Percentiles rank a stretch among this genome's conserved stretches.
These are phyloP conservation scores for Liasis olivaceus DNA, from an alignment of 2,797 vertebrate species.

Conservation along the genomic window DNA sequence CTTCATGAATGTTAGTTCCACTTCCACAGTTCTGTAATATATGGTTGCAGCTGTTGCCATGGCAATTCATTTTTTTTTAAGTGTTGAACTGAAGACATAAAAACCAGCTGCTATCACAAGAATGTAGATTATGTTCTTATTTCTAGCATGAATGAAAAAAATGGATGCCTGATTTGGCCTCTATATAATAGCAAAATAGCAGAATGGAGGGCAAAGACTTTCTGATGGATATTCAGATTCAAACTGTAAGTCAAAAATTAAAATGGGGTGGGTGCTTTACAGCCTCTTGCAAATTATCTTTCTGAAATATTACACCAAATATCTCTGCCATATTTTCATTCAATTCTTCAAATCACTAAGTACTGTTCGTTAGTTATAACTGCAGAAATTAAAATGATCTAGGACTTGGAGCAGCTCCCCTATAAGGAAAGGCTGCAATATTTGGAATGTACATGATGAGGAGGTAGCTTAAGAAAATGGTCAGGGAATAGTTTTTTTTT, in stretches of 20 bases:
- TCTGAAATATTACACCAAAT: not conserved
- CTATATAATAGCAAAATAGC: conserved; percentile 24
- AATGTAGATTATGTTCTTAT: conserved; percentile 53
- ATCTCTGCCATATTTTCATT: not conserved
- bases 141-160: conserved; percentile 35
- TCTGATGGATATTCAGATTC: conserved; percentile 32
- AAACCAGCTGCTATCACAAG: conserved; percentile 67
- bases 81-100: conserved; percentile 67
- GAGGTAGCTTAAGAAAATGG: not conserved
- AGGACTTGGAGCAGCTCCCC: not conserved
- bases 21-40: conserved; percentile 69
- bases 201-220: conserved; percentile 18
- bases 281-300: conserved; percentile 9
- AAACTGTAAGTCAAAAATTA: conserved; percentile 49
- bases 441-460: not conserved
- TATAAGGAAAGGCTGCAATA: not conserved
- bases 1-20: conserved; percentile 68
- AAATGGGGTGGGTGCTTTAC: conserved; percentile 34
- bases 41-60: conserved; percentile 75
- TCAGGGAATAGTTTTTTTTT: not conserved
- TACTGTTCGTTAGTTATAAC: not conserved
- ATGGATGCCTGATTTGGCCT: conserved; percentile 18
- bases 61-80: conserved; percentile 69
- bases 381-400: not conserved
- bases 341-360: conserved; percentile 36